Conservation (phyloP, 2,888 invertebrate species). For the Salticus scenicus region DNA sequence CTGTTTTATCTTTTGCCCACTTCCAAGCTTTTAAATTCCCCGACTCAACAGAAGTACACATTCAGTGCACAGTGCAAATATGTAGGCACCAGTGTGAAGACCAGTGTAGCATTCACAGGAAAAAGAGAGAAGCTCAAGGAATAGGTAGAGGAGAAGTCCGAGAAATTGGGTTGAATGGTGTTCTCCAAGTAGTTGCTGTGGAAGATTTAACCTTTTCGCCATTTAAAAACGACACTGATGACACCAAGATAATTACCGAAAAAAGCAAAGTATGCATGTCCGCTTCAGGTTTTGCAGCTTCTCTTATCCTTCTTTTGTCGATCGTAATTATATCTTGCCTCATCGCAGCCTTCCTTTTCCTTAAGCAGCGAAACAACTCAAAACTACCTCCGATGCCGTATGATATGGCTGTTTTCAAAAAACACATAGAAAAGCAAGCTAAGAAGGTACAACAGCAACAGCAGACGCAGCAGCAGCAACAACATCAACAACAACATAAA, state of each 20-base stretch:
- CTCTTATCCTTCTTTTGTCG: slow-evolving; percentile 86
- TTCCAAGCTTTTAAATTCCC: slow-evolving; percentile 97
- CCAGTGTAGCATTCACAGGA: slow-evolving; percentile 75
- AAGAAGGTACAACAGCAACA: slow-evolving; percentile 39
- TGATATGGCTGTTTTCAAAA: slow-evolving; percentile 62
- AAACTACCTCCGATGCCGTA: slow-evolving; percentile 47
- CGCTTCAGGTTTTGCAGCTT: slow-evolving; percentile 91
- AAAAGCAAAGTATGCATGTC: slow-evolving; percentile 86
- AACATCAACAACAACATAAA: slow-evolving; percentile 27
- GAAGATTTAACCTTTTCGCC: slow-evolving; percentile 85
- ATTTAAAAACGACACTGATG: slow-evolving; percentile 55
- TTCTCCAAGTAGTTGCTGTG: slow-evolving; percentile 85
- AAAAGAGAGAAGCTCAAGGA: slow-evolving; percentile 63
- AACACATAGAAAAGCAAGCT: slow-evolving; percentile 57
- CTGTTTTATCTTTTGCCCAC: slow-evolving; percentile 92
- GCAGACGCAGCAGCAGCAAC: slow-evolving; percentile 36
- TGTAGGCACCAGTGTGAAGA: slow-evolving; percentile 94
- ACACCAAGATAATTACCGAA: slow-evolving; percentile 47
- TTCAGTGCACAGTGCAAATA: slow-evolving; percentile 95
- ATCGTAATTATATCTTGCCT: slow-evolving; percentile 89
- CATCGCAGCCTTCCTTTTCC: slow-evolving; percentile 88
- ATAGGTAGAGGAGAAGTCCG: slow-evolving; percentile 33
- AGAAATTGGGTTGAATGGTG: slow-evolving; percentile 73
- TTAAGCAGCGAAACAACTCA: slow-evolving; percentile 79
- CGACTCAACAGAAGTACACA: slow-evolving; percentile 96